These are phyloP conservation scores for Hippopotamyrus pictus DNA, from an alignment of 2,797 vertebrate genomes.

Conservation along the genomic window DNA sequence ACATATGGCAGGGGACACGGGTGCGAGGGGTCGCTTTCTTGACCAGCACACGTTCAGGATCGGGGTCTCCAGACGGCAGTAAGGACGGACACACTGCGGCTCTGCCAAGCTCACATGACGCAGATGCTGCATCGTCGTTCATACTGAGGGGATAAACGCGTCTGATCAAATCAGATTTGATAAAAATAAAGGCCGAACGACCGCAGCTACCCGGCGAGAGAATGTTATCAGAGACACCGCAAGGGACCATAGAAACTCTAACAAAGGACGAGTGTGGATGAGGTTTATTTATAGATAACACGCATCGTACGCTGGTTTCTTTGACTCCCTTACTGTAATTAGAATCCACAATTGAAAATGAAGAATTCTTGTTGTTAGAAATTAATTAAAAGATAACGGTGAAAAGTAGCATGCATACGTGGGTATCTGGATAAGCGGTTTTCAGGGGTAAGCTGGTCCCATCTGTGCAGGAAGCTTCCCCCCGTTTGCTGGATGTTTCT, in stretches of 20 bases:
- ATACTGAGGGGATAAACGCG: not conserved
- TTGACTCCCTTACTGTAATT: not conserved
- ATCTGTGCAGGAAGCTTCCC: not conserved
- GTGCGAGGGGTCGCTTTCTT: not conserved
- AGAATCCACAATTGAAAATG: not conserved
- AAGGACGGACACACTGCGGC: not conserved
- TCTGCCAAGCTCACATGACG: too few species aligned
- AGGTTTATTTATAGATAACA: constrained; percentile 12
- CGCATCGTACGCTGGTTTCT: not conserved
- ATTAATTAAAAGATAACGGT: not conserved
- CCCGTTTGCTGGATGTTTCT: not conserved
- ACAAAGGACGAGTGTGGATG: not conserved
- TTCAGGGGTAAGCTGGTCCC: not conserved
- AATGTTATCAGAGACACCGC: not conserved
- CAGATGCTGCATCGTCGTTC: not conserved
- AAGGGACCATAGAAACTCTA: not conserved
- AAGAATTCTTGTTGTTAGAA: not conserved
- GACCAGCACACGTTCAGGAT: not conserved
- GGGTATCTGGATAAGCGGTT: not conserved
- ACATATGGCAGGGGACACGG: not conserved
- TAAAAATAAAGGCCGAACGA: not conserved
- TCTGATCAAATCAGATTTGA: not conserved
- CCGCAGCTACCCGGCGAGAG: not conserved
- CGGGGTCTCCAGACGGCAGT: not conserved
- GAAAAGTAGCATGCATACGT: not conserved